Evolutionary conservation across 2,888 invertebrate genomes (phyloP), one percentile per base, ranked within the genome.

Genomic region (Keiferia lycopersicella): DNA sequence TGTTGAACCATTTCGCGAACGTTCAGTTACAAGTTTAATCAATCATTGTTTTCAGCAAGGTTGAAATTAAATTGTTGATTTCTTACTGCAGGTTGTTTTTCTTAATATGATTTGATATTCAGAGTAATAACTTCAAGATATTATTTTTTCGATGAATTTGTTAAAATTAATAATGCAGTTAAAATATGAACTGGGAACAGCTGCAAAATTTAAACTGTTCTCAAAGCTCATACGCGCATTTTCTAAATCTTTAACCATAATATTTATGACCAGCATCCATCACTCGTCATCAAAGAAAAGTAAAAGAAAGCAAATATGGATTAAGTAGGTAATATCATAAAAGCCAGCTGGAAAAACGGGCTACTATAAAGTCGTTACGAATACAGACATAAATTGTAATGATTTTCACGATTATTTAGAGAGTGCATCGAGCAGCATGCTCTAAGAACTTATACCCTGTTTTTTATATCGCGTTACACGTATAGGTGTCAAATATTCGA

Each of bases 1-100:
- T n/a, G 45, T 57, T 45, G 18, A 57, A 58, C 26, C 38, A 41
- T 61, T 61, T 61, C 61, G 61, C 61, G 30, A 61, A 61, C 41
- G 20, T 39, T 59, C 22, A 39, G 58, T 39, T 59, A 18, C 34
- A 14, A 16, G 12, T 22, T 56, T 26, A 62, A 62, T 56, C 26
- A 45, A 61, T 30, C 34, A 34, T 34, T 61, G 18, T 20, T 53
- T 53, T 11, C 12, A 10, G 22, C 56, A 14, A 56, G 56, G 30
- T n/a, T 22, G 34, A 34, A 30, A n/a, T 12, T 34, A 0, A 53
- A 26, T 14, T 53, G 7, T 26, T 1, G 14, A n/a, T n/a, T 41
- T 2, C 2, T 11, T 41, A n/a, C n/a, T n/a, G n/a, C n/a, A n/a
- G n/a, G 41, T 41, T 41, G 3, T 1, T 14, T 41, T 12, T 14